A percentile compares a stretch with the other conserved stretches of the same genome.
phyloP scores from a whole-genome alignment of 2,113 vertebrate species.

The Silurus asotus region DNA sequence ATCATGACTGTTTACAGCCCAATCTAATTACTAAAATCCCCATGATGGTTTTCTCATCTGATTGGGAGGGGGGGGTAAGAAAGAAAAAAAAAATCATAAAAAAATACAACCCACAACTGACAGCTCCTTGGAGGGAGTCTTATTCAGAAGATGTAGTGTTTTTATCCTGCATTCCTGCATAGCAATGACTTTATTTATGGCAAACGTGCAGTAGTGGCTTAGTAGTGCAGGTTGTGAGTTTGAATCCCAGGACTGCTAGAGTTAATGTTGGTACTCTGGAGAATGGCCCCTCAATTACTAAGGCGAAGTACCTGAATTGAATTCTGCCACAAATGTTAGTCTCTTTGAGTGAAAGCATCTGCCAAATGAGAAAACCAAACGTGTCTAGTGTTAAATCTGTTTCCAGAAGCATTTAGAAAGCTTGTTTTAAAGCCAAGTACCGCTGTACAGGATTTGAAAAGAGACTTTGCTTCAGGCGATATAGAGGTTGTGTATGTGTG shows the following conservation, averaged over 20 bases:
- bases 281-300: not conserved
- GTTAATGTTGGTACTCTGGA: not conserved
- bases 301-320: slow-evolving; percentile 9
- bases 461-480: slow-evolving; percentile 2
- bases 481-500: not conserved
- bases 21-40: slow-evolving; percentile 36
- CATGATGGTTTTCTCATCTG: not conserved
- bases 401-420: not conserved
- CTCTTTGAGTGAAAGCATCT: not conserved
- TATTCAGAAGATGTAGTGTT: not conserved
- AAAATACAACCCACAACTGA: slow-evolving; percentile 10
- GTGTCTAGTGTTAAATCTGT: not conserved
- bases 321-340: not conserved
- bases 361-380: not conserved
- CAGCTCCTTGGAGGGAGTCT: not conserved
- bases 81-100: not conserved
- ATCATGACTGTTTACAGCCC: slow-evolving; percentile 18
- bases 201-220: not conserved
- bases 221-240: not conserved
- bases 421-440: not conserved
- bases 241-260: not conserved
- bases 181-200: not conserved
- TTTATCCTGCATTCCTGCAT: not conserved
- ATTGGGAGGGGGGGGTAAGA: not conserved
- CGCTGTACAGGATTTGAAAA: slow-evolving; percentile 11